Base-by-base conservation (phyloP, 2,888 invertebrate species). In the Ischnura elegans region DNA sequence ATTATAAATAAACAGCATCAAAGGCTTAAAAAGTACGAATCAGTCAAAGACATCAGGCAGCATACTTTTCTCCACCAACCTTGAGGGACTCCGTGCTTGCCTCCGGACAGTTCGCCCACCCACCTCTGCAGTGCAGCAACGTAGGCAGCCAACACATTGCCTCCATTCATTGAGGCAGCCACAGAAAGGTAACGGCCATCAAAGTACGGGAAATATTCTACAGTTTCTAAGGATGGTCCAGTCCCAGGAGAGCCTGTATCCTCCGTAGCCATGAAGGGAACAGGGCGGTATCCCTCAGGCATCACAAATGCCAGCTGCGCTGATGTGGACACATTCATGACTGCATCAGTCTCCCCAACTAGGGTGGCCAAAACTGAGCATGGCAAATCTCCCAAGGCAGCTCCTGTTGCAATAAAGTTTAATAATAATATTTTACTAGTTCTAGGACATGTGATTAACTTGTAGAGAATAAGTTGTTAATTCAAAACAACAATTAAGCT, bases 121-220 rank as follows among this genome's bases (percentile, higher is more conserved):
- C 98, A 98, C 94, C 98, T 97, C 95, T 98, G 98, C 55, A 98
- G 95, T 97, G 97, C 98, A 95, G 97, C 97, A 0, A 98, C 98
- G 96, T 98, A 98, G 8, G 97, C 97, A 2, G 98, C 98, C 36
- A 98, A 96, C 21, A 97, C 97, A 96, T 98, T 98, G 8, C 97
- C 98, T 94, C 97, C 98, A 95, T 98, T 98, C 86, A 99, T 96
- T n/a, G 98, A 98, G 87, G 98, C 98, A 25, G 98, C 98, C 10
- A 98, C 98, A 8, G 98, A 98, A 93, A 98, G 96, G 96, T 97
- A 98, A 94, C 97, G 97, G n/a, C 97, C 97, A 93, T 97, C 96
- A 95, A 98, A 98, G 96, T 98, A 98, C 25, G 98, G 98, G 95
- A 98, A 97, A 95, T 98, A 97, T 95, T 98, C 97, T 47, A 98